Evolutionary conservation across 2,113 vertebrate species (phyloP), one percentile per base, ranked within the genome.

Genomic region (Hyla sarda): DNA sequence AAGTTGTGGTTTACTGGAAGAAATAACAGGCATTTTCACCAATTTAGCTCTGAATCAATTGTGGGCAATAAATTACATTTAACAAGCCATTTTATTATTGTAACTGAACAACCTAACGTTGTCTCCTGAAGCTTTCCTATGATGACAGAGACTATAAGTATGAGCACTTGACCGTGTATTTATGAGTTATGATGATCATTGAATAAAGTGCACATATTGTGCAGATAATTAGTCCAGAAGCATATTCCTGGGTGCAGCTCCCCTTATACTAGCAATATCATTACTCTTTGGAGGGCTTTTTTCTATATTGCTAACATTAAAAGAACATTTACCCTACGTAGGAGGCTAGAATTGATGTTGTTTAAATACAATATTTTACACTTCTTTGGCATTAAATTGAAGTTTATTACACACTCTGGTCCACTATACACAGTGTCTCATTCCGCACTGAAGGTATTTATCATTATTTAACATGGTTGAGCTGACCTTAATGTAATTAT

Each of bases 61-160:
- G 19, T 47, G 23, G 71, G 12, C 71, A 50, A 75, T 74, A n/a
- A 47, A 50, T 75, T 75, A 75, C 45, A 75, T 50, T 75, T 50
- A 75, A 16, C 12, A 50, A 75, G 23, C 45, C 25, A 75, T 75
- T 75, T 75, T 48, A 28, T 28, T 28, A 25, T 1, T 8, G 8
- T 48, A 25, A 16, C 28, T 12, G 5, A 16, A 25, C 14, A 25
- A 3, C 14, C 25, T 48, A 75, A n/a, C 41, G 45, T 28, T 48
- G 10, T 23, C 69, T 45, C 71, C 37, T 73, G 71, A n/a, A 73
- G 71, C 71, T 73, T 73, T 73, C 71, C 37, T 73, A 5, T 13
- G 41, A n/a, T n/a, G 32, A 34, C 32, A 34, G n/a, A n/a, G 14
- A 69, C 65, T 69, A 69, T 69, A 69, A 69, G 19, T 69, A 69